Evolutionary conservation across 2,888 invertebrate species (phyloP).

Genomic region (Proisotoma minuta): DNA sequence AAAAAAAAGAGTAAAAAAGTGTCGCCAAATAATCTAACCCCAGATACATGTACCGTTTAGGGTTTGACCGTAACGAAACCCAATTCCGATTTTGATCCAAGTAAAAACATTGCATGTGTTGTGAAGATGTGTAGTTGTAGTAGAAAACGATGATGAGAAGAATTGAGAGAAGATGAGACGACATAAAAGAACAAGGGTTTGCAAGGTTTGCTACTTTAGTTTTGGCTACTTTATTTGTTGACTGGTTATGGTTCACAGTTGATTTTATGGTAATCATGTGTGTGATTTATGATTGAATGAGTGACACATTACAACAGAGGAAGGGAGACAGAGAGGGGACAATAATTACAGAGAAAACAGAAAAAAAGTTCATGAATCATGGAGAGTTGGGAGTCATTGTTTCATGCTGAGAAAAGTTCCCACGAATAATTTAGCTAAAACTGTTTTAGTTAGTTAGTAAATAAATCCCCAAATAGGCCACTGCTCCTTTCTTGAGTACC

Average conservation of each 20-base stretch:
- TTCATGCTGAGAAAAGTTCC: background rate
- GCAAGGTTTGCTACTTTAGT: background rate
- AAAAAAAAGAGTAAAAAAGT: background rate
- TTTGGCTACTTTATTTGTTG: background rate
- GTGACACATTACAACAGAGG: background rate
- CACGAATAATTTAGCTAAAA: conserved; percentile 10
- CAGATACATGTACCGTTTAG: background rate
- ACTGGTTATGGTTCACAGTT: background rate
- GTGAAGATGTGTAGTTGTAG: too few species aligned
- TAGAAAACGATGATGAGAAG: too few species aligned
- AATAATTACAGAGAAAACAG: background rate
- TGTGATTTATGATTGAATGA: conserved; percentile 4
- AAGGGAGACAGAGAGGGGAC: background rate
- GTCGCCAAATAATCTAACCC: background rate
- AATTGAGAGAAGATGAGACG: too few species aligned
- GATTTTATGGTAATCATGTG: background rate
- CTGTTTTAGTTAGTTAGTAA: background rate
- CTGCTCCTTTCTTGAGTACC: too few species aligned
- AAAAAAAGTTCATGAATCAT: conserved; percentile 12
- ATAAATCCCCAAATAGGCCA: background rate
- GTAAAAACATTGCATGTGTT: too few species aligned
- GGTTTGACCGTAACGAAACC: background rate
- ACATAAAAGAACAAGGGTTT: background rate
- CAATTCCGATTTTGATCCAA: too few species aligned
- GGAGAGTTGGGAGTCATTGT: conserved; percentile 11